Percentiles rank a stretch among this genome's conserved stretches.
phyloP scores from a whole-genome alignment of 92 coral and sea anemone species.

The Umimayanthus chanpuru region DNA sequence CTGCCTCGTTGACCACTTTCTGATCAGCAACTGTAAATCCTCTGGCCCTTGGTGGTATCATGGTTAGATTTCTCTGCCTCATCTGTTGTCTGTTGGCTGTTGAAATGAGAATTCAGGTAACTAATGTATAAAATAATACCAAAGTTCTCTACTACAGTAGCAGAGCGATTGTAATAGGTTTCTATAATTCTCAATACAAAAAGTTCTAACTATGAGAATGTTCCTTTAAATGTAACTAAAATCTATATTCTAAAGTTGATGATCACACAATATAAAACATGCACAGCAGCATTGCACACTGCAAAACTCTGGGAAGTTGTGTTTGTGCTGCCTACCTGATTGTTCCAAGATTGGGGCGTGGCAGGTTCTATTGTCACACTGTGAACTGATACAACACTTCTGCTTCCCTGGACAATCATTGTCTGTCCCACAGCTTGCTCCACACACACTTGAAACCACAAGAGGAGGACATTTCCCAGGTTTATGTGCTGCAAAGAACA shows the following conservation, averaged over 20 bases:
- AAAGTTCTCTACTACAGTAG: background rate
- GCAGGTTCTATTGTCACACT: constrained; percentile 5
- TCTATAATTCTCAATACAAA: too few relatives aligned
- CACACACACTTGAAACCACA: background rate
- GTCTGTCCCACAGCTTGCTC: background rate
- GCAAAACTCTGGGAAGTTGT: background rate
- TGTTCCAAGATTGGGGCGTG: background rate
- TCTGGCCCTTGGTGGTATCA: background rate
- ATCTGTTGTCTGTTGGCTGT: background rate
- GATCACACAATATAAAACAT: too few relatives aligned
- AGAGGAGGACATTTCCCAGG: background rate
- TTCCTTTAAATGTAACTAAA: too few relatives aligned
- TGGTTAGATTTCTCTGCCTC: background rate
- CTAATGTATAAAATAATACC: background rate
- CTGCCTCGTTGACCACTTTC: constrained; percentile 4
- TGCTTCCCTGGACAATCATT: background rate
- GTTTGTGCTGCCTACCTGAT: constrained; percentile 3
- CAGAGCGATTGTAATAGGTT: background rate
- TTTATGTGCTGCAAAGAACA: background rate
- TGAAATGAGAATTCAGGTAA: background rate
- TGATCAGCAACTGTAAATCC: constrained; percentile 12
- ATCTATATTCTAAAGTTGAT: too few relatives aligned
- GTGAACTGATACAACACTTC: constrained; percentile 6
- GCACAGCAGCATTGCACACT: too few relatives aligned
- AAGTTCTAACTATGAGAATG: too few relatives aligned